phyloP scores from a whole-genome alignment of 1,140 invertebrate species.

The Drosophila varians region DNA sequence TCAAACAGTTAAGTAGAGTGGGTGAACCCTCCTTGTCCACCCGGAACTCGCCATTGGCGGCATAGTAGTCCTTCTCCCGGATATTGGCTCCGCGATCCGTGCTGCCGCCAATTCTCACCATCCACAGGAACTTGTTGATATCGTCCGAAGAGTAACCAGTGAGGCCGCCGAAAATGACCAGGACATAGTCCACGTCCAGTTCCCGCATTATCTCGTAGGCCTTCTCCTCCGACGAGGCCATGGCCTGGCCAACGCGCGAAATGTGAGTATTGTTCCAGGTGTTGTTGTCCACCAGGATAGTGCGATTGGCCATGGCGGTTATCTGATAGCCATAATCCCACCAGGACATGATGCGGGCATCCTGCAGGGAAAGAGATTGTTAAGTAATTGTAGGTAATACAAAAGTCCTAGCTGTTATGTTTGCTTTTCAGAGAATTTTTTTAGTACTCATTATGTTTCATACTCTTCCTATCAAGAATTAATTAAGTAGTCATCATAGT shows the following conservation, averaged over 20 bases:
- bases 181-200: conserved; percentile 98
- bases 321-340: conserved; percentile 99
- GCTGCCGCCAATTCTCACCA: conserved; percentile 98
- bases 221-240: conserved; percentile 97
- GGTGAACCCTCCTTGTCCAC: conserved; percentile 95
- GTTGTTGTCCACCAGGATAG: conserved; percentile 99
- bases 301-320: conserved; percentile 99
- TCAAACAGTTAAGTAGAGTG: conserved; percentile 94
- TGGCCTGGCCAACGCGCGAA: conserved; percentile 97
- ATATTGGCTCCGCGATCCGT: conserved; percentile 97
- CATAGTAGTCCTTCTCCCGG: conserved; percentile 98
- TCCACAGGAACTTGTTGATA: conserved; percentile 99
- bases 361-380: conserved; percentile 83
- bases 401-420: too few relatives aligned
- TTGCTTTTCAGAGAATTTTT: conserved; percentile 46
- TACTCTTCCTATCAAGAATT: conserved; percentile 79
- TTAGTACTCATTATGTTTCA: conserved; percentile 81
- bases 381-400: background rate
- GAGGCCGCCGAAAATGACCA: conserved; percentile 98
- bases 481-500: conserved; percentile 61
- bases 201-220: conserved; percentile 99
- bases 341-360: conserved; percentile 99
- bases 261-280: conserved; percentile 99
- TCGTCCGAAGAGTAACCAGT: conserved; percentile 99
- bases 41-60: conserved; percentile 95